Base-by-base conservation (phyloP, 1,140 invertebrate species). In the Periplaneta americana region DNA sequence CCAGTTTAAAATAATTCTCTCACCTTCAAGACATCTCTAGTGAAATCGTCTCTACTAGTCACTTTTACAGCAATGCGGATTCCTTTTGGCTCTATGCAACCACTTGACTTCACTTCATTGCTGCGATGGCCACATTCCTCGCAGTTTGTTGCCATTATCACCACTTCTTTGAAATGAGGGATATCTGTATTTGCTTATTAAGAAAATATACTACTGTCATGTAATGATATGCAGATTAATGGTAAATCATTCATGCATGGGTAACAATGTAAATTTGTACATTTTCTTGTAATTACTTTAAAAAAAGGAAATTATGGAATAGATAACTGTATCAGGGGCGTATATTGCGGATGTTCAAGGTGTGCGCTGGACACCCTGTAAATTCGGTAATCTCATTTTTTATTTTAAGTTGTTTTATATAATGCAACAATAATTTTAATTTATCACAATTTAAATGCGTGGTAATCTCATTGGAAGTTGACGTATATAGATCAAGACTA, bases 141-240 rank as follows among this genome's bases (percentile, higher is more conserved):
- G 88, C 98, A 99, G 2, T 88, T 91, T 0, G 96, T 98, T 4
- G 98, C 97, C 98, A 99, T 99, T 75, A 99, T 98, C 0, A 99
- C 93, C 5, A 97, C 96, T 89, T 99, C 96, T 88, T 99, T 99
- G 87, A 99, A 99, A 88, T 98, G 94, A 6, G 98, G 98, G 86
- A 99, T 98, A 80, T 96, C 94, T 96, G 84, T 17, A n/a, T 34
- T 34, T 31, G 15, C n/a, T 4, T 31, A 35, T 78, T 22, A 78
- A 32, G 77, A 78, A 78, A 34, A 28, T 34, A 66, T n/a, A 66
- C 22, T 66, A 28, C 28, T 48, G 36, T 8, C 48, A 77, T 77
- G 2, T 75, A 9, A 8, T 34, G 6, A 2, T 76, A 34, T 18
- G 18, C 57, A 66, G n/a, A 66, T 66, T 18, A 66, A 18, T 66